Conservation (phyloP, 2,113 vertebrate species). For the Sinocyclocheilus rhinocerous region DNA sequence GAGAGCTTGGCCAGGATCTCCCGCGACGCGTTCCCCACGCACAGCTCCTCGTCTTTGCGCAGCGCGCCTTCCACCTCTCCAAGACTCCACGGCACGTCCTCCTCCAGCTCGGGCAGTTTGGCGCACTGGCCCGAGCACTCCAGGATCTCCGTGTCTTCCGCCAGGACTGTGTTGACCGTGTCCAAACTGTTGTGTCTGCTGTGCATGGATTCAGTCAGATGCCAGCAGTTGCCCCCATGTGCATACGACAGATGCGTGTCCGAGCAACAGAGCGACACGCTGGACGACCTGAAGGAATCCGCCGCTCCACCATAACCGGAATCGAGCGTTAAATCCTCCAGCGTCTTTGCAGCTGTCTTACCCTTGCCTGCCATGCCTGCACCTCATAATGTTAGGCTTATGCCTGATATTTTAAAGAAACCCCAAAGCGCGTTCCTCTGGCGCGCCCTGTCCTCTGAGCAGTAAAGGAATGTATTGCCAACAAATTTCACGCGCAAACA, state of each 20-base stretch:
- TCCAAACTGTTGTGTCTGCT: slow-evolving; percentile 97
- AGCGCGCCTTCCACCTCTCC: slow-evolving; percentile 77
- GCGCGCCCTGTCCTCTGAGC: slow-evolving; percentile 22
- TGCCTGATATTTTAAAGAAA: slow-evolving; percentile 66
- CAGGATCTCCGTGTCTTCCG: slow-evolving; percentile 85
- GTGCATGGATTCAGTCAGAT: slow-evolving; percentile 96
- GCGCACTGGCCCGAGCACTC: slow-evolving; percentile 88
- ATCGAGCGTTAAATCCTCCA: slow-evolving; percentile 84
- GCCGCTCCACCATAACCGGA: slow-evolving; percentile 84
- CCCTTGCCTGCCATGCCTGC: slow-evolving; percentile 92
- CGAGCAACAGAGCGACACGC: slow-evolving; percentile 80
- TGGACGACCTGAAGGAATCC: slow-evolving; percentile 82
- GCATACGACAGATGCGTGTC: slow-evolving; percentile 75
- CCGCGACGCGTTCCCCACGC: slow-evolving; percentile 66
- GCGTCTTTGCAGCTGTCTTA: slow-evolving; percentile 81
- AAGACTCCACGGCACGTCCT: slow-evolving; percentile 77
- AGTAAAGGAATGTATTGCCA: slow-evolving; percentile 13
- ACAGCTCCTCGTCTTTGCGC: slow-evolving; percentile 69
- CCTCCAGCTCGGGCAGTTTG: slow-evolving; percentile 79
- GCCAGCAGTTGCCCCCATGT: slow-evolving; percentile 88
- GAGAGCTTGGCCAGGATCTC: slow-evolving; percentile 88
- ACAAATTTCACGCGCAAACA: background rate
- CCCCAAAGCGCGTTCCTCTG: slow-evolving; percentile 62
- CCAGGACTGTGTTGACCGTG: slow-evolving; percentile 94
- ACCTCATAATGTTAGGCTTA: slow-evolving; percentile 90